A percentile compares a stretch with the other conserved stretches of the same genome.
These are phyloP conservation scores for Paramormyrops hopkinsi DNA, from an alignment of 2,797 vertebrate species.

Conservation along the genomic window DNA sequence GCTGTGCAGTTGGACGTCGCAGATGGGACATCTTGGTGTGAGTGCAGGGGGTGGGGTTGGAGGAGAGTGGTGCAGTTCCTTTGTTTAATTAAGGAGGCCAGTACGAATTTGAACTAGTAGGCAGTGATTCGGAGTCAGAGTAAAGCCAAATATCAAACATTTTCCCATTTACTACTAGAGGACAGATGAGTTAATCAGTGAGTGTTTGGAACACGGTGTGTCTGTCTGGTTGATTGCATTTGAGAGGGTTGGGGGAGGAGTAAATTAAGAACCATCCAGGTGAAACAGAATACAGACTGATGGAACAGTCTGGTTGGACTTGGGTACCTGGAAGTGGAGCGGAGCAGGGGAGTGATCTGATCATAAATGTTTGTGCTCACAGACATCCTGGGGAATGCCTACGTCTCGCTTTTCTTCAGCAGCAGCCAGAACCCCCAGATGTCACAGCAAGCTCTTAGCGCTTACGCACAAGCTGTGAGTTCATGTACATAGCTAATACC, in stretches of 20 bases:
- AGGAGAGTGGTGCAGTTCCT: neutral
- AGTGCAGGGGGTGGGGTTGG: conserved; percentile 47
- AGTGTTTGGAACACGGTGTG: neutral
- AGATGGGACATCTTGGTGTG: conserved; percentile 86
- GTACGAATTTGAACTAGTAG: neutral
- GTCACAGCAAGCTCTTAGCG: conserved; percentile 81
- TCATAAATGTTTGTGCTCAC: conserved; percentile 32
- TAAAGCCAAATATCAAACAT: neutral
- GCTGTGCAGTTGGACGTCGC: conserved; percentile 77
- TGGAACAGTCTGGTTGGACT: neutral
- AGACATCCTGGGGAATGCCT: conserved; percentile 86
- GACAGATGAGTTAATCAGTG: neutral
- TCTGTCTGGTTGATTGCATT: neutral
- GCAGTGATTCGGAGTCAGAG: neutral
- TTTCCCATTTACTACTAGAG: neutral
- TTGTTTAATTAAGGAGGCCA: neutral
- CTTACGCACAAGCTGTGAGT: conserved; percentile 84
- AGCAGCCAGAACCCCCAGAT: conserved; percentile 82
- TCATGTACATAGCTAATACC: neutral
- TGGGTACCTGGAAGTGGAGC: neutral
- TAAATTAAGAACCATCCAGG: neutral
- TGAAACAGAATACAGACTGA: neutral
- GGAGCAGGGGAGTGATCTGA: neutral
- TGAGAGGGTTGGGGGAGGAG: neutral
- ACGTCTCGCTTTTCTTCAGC: conserved; percentile 81